Conservation (phyloP, 1,140 invertebrate genomes). For the Caenorhabditis elegans region WBcel235 BX284605.5:6574501-6575000, state of each 20-base stretch:
- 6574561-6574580: background rate
- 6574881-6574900: background rate
- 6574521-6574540: background rate
- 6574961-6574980: slow-evolving; percentile 7
- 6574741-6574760: background rate
- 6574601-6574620: background rate
- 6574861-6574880: background rate
- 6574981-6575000: no score
- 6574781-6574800: background rate
- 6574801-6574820: background rate
- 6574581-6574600: background rate
- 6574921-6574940: background rate
- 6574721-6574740: background rate
- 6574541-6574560: background rate
- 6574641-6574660: background rate
- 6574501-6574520: slow-evolving; percentile 16
- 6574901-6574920: background rate
- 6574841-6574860: background rate
- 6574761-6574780: background rate
- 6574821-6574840: background rate
- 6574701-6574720: background rate
- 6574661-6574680: background rate
- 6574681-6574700: background rate
- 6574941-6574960: background rate
- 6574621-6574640: background rate